Conservation (phyloP, 2,797 vertebrate genomes). For the Gadopsis bispinosus region DNA sequence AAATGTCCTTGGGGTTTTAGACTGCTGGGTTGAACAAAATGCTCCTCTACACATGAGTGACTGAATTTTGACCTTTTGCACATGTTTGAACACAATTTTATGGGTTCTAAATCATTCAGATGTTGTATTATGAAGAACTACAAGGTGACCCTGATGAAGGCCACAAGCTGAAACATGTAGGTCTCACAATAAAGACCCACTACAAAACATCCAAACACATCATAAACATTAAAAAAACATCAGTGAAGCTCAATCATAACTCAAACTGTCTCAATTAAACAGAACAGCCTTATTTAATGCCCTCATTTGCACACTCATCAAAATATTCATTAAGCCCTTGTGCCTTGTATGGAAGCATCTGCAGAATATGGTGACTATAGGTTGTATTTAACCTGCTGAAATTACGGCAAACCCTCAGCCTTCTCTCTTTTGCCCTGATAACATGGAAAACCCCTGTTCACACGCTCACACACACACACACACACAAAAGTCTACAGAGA, state of each 20-base stretch:
- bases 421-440: background rate
- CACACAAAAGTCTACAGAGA: too few relatives aligned
- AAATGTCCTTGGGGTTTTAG: too few relatives aligned
- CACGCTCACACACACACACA: background rate
- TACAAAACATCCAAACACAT: background rate
- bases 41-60: background rate
- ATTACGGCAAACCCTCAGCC: background rate
- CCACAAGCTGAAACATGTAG: too few relatives aligned
- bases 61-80: background rate
- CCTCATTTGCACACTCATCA: too few relatives aligned
- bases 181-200: too few relatives aligned
- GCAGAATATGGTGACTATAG: background rate
- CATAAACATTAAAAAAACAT: background rate
- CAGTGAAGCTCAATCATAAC: background rate
- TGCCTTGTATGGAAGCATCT: background rate
- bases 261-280: background rate
- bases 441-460: background rate
- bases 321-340: too few relatives aligned
- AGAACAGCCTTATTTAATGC: background rate
- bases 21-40: background rate
- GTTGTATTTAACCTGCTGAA: background rate
- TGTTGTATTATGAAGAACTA: background rate
- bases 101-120: background rate
- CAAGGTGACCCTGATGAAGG: too few relatives aligned
- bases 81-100: background rate